Conservation (phyloP, 2,888 invertebrate genomes). For the Lymantria monacha region DNA sequence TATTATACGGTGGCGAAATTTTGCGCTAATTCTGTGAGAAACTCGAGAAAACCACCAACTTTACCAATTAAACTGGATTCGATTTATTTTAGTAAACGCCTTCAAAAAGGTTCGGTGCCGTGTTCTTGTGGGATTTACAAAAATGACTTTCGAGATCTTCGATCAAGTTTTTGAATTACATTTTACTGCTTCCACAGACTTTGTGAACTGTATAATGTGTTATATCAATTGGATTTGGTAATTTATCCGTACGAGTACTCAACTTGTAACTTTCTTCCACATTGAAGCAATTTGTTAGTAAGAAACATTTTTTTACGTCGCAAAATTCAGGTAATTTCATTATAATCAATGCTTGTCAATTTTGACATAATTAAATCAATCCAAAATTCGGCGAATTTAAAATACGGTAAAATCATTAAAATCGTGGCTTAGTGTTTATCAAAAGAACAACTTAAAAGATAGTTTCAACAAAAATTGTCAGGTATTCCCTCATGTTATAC, state of each 20-base stretch:
- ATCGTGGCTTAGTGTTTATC: too few species aligned
- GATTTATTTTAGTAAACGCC: constrained; percentile 58
- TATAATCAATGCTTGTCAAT: too few species aligned
- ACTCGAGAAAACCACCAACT: constrained; percentile 53
- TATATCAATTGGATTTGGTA: constrained; percentile 25
- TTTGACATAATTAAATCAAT: too few species aligned
- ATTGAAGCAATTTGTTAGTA: too few species aligned
- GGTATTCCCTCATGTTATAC: too few species aligned
- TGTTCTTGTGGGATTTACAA: constrained; percentile 46
- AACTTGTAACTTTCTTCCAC: too few species aligned
- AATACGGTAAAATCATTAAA: too few species aligned
- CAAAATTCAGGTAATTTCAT: too few species aligned
- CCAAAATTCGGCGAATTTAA: too few species aligned
- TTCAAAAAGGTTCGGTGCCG: constrained; percentile 34
- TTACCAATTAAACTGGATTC: constrained; percentile 66
- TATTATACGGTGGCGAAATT: constrained; percentile 50
- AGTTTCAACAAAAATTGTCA: too few species aligned
- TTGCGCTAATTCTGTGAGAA: constrained; percentile 51
- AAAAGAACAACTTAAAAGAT: too few species aligned
- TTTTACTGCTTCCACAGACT: constrained; percentile 31
- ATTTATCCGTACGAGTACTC: neutral
- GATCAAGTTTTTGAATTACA: constrained; percentile 47
- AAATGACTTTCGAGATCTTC: constrained; percentile 44
- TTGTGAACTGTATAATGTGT: constrained; percentile 25
- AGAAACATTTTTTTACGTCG: too few species aligned